Evolutionary conservation across 37 sponge, comb jelly and placozoan genomes (phyloP).

Genomic region (Cladorhizidae sp.): DNA sequence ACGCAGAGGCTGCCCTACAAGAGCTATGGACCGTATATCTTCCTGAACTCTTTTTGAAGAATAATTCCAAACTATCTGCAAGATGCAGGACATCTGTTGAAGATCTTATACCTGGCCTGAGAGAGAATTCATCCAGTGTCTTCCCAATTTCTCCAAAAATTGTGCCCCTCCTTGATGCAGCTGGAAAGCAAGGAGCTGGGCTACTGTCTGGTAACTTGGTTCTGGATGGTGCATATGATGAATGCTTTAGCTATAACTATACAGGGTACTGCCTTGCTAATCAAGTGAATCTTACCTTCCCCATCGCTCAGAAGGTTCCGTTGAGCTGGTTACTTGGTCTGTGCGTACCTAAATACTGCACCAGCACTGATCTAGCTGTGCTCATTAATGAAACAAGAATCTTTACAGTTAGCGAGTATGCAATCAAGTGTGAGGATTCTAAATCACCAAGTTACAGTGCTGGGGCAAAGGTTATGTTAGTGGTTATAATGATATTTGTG

Average conservation of each 20-base stretch:
- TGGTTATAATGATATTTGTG: slow-evolving; percentile 35
- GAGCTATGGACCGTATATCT: too few relatives aligned
- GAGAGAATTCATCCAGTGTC: too few relatives aligned
- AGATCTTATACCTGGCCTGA: too few relatives aligned
- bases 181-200: slow-evolving; percentile 4
- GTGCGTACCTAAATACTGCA: slow-evolving; percentile 1
- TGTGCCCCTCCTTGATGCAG: background rate
- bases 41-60: too few relatives aligned
- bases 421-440: background rate
- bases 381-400: background rate
- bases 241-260: background rate
- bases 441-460: slow-evolving; percentile 10
- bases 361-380: background rate
- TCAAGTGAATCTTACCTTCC: background rate
- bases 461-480: slow-evolving; percentile 59
- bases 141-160: background rate
- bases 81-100: too few relatives aligned
- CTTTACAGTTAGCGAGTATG: background rate
- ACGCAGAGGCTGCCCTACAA: too few relatives aligned
- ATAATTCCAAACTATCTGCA: too few relatives aligned
- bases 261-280: background rate
- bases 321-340: background rate
- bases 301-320: too few relatives aligned
- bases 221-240: background rate
- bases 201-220: background rate